phyloP scores from a whole-genome alignment of 1,140 invertebrate genomes.

The Metopolophium dirhodum region DNA sequence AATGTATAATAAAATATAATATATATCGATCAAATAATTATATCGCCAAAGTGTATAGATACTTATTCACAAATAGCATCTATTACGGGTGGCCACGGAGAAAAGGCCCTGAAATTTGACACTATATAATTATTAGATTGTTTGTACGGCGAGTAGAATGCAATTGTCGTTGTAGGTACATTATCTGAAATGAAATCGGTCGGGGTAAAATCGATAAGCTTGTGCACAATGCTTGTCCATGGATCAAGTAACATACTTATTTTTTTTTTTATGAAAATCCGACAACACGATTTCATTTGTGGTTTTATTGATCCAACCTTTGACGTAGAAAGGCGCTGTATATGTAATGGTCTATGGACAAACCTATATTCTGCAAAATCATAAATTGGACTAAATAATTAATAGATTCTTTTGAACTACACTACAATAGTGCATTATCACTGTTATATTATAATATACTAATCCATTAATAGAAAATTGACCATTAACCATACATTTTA shows the following conservation, averaged over 20 bases:
- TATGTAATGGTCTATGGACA: neutral
- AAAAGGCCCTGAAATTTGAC: slow-evolving; percentile 6
- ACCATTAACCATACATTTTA: neutral
- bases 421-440: neutral
- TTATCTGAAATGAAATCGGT: neutral
- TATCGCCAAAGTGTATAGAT: neutral
- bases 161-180: neutral
- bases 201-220: neutral
- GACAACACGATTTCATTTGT: neutral
- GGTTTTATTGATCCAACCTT: neutral
- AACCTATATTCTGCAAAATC: neutral
- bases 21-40: neutral
- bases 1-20: neutral
- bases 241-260: neutral
- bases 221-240: neutral
- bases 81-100: neutral
- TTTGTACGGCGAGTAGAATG: neutral
- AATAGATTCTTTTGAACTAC: neutral
- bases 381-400: neutral
- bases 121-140: neutral
- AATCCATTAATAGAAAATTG: neutral
- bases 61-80: neutral
- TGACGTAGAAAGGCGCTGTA: neutral
- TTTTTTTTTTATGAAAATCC: neutral
- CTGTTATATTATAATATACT: neutral